Percentiles rank a stretch among this genome's conserved stretches.
phyloP scores from a whole-genome alignment of 2,113 vertebrate genomes.

The Salvelinus namaycush region DNA sequence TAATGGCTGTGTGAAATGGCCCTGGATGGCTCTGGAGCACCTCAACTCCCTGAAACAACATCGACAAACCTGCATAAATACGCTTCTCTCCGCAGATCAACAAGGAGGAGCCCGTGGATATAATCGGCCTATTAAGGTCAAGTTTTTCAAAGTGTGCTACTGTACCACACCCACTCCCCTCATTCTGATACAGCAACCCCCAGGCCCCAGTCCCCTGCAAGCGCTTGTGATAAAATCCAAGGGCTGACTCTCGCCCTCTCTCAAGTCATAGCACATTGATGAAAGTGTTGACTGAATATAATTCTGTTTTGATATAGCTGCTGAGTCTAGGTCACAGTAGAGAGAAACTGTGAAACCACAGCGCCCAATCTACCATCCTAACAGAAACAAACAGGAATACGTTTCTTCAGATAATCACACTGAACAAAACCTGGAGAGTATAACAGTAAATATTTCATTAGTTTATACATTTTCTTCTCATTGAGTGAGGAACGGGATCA shows the following conservation, averaged over 20 bases:
- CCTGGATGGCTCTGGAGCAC: slow-evolving; percentile 44
- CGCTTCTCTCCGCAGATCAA: slow-evolving; percentile 40
- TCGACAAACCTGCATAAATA: slow-evolving; percentile 58
- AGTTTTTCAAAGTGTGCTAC: slow-evolving; percentile 36
- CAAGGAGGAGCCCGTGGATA: slow-evolving; percentile 55
- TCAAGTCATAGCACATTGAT: not conserved
- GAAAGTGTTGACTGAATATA: slow-evolving; percentile 52
- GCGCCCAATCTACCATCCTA: slow-evolving; percentile 33
- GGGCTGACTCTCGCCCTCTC: slow-evolving; percentile 9
- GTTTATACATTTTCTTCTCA: not conserved
- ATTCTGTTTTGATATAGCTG: slow-evolving; percentile 21
- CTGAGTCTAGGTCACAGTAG: slow-evolving; percentile 49
- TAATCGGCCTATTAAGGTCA: slow-evolving; percentile 60
- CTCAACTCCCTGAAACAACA: slow-evolving; percentile 66
- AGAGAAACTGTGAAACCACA: slow-evolving; percentile 57
- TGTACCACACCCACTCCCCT: not conserved
- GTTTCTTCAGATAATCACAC: not conserved
- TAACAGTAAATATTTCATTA: not conserved
- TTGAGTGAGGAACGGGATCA: no score
- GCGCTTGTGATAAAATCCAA: not conserved
- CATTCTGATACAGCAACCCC: slow-evolving; percentile 45
- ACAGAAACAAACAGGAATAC: slow-evolving; percentile 48
- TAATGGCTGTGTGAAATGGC: slow-evolving; percentile 59
- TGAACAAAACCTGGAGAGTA: not conserved
- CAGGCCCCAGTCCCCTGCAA: not conserved